A percentile compares a stretch with the other conserved stretches of the same genome.
phyloP scores from a whole-genome alignment of 2,797 vertebrate species.

The Phrynocephalus vlangalii region DNA sequence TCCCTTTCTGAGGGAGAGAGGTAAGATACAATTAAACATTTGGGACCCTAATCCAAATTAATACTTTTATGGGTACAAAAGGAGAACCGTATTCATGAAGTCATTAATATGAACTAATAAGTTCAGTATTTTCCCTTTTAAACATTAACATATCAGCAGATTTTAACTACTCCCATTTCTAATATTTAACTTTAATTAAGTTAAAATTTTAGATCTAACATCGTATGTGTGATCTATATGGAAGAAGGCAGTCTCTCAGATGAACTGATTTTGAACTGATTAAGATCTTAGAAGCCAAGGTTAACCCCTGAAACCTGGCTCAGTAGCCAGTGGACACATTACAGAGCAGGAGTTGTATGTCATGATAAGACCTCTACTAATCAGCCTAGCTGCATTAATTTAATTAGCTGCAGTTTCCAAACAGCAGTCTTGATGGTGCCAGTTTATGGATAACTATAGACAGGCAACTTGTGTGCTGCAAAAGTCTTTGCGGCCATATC shows the following conservation, averaged over 20 bases:
- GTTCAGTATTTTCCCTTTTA: too few relatives aligned
- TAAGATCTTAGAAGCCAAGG: not conserved
- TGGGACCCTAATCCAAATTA: too few relatives aligned
- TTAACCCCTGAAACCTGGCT: not conserved
- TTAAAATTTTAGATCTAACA: too few relatives aligned
- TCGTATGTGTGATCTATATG: not conserved
- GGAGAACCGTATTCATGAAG: too few relatives aligned
- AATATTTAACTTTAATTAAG: too few relatives aligned
- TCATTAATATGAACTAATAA: too few relatives aligned
- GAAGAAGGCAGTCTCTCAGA: not conserved
- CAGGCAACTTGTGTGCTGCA: not conserved
- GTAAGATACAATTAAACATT: too few relatives aligned
- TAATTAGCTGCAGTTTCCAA: not conserved
- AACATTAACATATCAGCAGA: too few relatives aligned
- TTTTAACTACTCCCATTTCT: too few relatives aligned
- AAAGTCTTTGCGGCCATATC: not conserved
- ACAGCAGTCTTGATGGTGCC: not conserved
- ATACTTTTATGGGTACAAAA: too few relatives aligned
- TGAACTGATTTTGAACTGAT: not conserved
- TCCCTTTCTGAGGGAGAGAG: too few relatives aligned
- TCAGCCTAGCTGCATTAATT: not conserved
- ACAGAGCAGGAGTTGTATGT: not conserved
- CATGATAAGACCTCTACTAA: not conserved
- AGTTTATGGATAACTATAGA: not conserved
- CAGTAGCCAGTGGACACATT: not conserved